Percentiles rank a stretch among this genome's conserved stretches.
Evolutionary conservation across 1,140 invertebrate species (phyloP).

Genomic region (Eufriesea mexicana): DNA sequence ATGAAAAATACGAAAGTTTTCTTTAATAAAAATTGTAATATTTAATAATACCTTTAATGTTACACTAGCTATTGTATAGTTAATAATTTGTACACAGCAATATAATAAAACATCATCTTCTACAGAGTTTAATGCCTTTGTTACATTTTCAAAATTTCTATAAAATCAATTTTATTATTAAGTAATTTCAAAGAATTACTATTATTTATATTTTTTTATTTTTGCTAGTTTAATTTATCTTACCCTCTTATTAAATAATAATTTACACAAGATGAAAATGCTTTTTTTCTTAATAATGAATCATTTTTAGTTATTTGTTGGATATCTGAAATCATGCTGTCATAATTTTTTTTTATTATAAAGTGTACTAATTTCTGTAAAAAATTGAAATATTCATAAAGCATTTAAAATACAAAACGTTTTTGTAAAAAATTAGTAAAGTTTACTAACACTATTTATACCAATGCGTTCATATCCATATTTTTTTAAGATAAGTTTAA

Average conservation of each 20-base stretch:
- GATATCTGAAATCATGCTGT: constrained; percentile 71
- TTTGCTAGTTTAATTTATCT: constrained; percentile 25
- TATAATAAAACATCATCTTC: constrained; percentile 63
- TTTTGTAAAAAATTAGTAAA: neutral
- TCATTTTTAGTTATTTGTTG: constrained; percentile 73
- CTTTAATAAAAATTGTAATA: neutral
- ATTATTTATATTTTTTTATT: constrained; percentile 27
- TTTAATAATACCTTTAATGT: constrained; percentile 61
- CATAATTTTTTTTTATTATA: constrained; percentile 73
- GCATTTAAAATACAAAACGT: neutral
- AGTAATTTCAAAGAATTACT: neutral
- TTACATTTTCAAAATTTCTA: constrained; percentile 70
- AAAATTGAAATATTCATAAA: constrained; percentile 22
- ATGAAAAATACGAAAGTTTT: neutral
- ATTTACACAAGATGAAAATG: constrained; percentile 66
- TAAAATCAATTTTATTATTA: constrained; percentile 29
- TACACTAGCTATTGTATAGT: constrained; percentile 55
- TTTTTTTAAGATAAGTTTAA: constrained; percentile 76
- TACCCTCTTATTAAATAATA: constrained; percentile 69
- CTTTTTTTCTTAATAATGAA: constrained; percentile 59
- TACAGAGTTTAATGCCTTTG: constrained; percentile 66
- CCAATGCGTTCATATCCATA: constrained; percentile 74
- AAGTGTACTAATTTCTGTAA: constrained; percentile 68
- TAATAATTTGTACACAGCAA: constrained; percentile 69
- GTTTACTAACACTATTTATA: constrained; percentile 68